Base-by-base conservation (phyloP, 1,140 invertebrate species). In the Magallana angulata region DNA sequence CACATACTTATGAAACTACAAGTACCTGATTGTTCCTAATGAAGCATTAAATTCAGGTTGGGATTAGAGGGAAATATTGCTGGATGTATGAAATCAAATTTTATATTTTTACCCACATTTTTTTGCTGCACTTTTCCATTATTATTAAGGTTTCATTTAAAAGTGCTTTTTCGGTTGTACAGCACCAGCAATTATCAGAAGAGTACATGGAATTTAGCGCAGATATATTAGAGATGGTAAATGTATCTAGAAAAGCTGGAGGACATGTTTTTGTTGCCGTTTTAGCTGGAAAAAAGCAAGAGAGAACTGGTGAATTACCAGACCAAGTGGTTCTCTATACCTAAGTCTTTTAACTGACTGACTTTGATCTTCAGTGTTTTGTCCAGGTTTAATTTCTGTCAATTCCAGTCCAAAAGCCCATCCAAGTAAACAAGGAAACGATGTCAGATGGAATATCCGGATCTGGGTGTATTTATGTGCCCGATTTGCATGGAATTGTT, bases 351-450 rank as follows among this genome's bases (percentile, higher is more conserved):
- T 30, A 76, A 30, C 24, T 18, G 68, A 76, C 36, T 30, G 68
- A 24, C 68, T 76, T 76, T 76, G 68, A 76, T 76, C 68, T 30
- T 7, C 12, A 18, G 11, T 76, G 68, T 76, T 71, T 76, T 76
- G 68, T 24, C 68, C 24, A 30, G 24, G 68, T 76, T 76, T 18
- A 64, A 64, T 64, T 7, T 64, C 18, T 64, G 60, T 18, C 18
- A 18, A 64, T 30, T 36, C 68, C 68, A 76, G 68, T 76, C 68
- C 30, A 76, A 76, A 76, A 76, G 68, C 24, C 68, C 68, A 76
- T 76, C 68, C 4, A 11, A 11, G 24, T 76, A 30, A 24, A 76
- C 24, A 12, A 9, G 24, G 24, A 71, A 30, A 71, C 9, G 3
- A 30, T 76, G 68, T 76, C 24, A 36, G 12, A 76, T 24, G 64